Percentiles rank a stretch among this genome's conserved stretches.
phyloP scores from a whole-genome alignment of 2,113 vertebrate genomes.

The Sminthopsis crassicaudata region DNA sequence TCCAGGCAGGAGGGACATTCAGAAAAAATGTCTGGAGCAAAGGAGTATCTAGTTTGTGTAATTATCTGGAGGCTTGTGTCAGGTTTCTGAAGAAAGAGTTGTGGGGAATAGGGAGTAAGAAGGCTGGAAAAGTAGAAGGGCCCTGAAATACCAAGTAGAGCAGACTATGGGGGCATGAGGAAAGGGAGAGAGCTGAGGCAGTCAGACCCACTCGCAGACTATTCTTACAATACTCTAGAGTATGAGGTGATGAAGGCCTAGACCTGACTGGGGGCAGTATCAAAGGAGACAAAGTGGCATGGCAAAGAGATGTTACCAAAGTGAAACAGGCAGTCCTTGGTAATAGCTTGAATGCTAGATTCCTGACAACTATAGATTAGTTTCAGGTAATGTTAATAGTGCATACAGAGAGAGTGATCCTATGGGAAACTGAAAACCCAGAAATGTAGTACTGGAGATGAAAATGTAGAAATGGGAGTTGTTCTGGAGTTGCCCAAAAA shows the following conservation, averaged over 20 bases:
- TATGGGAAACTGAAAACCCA: neutral
- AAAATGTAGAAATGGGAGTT: neutral
- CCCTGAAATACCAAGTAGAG: neutral
- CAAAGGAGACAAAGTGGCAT: neutral
- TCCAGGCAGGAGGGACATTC: neutral
- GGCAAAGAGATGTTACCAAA: neutral
- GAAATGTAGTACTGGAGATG: neutral
- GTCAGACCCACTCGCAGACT: neutral
- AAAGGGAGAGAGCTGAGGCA: neutral
- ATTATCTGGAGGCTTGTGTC: neutral
- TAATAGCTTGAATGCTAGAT: neutral
- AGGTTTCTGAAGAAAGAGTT: neutral
- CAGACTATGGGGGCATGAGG: neutral
- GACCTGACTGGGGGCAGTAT: neutral
- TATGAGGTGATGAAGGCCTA: neutral
- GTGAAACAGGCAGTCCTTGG: neutral
- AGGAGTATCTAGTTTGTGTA: neutral
- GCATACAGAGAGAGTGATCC: neutral
- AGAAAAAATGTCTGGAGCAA: neutral
- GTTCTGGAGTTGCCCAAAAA: neutral
- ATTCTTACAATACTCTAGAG: neutral
- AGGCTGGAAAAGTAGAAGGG: neutral
- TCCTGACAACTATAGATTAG: neutral
- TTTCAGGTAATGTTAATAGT: neutral
- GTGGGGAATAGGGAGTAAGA: neutral